A percentile compares a stretch with the other conserved stretches of the same genome.
phyloP scores from a whole-genome alignment of 1,140 invertebrate species.

The Gryon sp. region DNA sequence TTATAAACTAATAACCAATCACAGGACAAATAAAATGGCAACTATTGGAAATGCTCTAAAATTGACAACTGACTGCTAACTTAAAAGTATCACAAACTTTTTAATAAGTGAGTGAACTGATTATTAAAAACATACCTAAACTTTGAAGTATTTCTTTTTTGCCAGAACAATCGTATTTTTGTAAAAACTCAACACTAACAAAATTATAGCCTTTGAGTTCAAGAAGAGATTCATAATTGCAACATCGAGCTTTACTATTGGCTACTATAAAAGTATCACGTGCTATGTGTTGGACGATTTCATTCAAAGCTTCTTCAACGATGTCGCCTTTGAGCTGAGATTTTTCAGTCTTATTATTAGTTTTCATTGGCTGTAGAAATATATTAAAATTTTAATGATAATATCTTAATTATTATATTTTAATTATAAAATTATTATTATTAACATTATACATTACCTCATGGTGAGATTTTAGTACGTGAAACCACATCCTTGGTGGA shows the following conservation, averaged over 20 bases:
- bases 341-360: slow-evolving; percentile 56
- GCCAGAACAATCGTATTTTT: slow-evolving; percentile 73
- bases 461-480: slow-evolving; percentile 72
- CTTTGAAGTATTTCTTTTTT: slow-evolving; percentile 73
- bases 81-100: too few relatives aligned
- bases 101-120: too few relatives aligned
- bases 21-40: too few relatives aligned
- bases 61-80: too few relatives aligned
- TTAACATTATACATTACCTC: slow-evolving; percentile 65
- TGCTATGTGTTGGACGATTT: slow-evolving; percentile 69
- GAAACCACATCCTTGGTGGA: slow-evolving; percentile 76
- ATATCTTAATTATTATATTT: slow-evolving; percentile 11
- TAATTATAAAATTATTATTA: slow-evolving; percentile 8
- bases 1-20: too few relatives aligned
- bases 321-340: slow-evolving; percentile 62
- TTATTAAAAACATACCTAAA: slow-evolving; percentile 49
- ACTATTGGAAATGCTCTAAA: too few relatives aligned
- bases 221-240: slow-evolving; percentile 74
- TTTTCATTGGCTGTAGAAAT: slow-evolving; percentile 61
- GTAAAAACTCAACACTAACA: slow-evolving; percentile 74
- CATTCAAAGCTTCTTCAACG: slow-evolving; percentile 74
- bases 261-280: slow-evolving; percentile 76
- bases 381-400: too few relatives aligned
- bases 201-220: slow-evolving; percentile 74
- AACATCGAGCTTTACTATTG: slow-evolving; percentile 74